Evolutionary conservation across 2,797 vertebrate genomes (phyloP).

Genomic region (Rhadinocentrus ornatus): DNA sequence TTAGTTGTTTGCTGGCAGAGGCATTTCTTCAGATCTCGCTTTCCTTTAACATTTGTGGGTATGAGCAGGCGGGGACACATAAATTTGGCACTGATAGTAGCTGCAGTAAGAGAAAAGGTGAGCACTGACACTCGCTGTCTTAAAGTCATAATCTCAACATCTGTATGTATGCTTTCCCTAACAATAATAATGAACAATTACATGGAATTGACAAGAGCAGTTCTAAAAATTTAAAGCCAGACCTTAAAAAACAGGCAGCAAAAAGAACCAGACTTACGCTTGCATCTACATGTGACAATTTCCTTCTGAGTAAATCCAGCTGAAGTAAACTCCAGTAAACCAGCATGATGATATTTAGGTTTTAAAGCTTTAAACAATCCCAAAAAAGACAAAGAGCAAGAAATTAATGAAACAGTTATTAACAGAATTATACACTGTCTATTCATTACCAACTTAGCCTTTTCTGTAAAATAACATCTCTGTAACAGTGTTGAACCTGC

Average conservation of each 20-base stretch:
- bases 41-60: accelerated
- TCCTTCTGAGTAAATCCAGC: neutral
- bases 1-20: constrained; percentile 42
- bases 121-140: neutral
- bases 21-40: constrained; percentile 26
- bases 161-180: neutral
- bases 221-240: neutral
- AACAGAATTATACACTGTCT: neutral
- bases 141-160: neutral
- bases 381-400: constrained; percentile 10
- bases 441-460: neutral
- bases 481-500: neutral
- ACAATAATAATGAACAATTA: neutral
- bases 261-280: constrained; percentile 45
- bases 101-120: constrained; percentile 32
- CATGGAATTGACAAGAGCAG: neutral
- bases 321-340: neutral
- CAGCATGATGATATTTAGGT: constrained; percentile 15
- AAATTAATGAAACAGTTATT: neutral
- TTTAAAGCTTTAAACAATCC: neutral
- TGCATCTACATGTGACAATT: constrained; percentile 55
- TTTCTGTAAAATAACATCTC: neutral
- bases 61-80: neutral
- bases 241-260: neutral
- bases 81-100: neutral